Conservation (phyloP, 2,888 invertebrate species). For the Luperina nickerlii region DNA sequence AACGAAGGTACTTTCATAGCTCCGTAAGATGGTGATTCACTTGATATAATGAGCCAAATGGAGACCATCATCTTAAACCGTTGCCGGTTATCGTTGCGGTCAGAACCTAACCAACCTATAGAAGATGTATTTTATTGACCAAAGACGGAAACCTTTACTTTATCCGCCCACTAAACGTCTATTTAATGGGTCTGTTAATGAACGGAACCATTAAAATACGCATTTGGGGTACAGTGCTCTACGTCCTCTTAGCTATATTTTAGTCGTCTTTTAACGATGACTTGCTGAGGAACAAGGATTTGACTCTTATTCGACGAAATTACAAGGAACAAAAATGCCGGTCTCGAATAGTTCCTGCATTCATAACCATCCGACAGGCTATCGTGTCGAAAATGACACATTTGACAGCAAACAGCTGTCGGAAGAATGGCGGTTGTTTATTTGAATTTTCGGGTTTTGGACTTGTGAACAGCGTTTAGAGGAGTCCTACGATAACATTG, state of each 20-base stretch:
- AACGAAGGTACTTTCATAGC: slow-evolving; percentile 21
- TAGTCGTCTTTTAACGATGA: slow-evolving; percentile 9
- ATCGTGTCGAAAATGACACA: too few relatives aligned
- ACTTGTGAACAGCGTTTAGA: too few relatives aligned
- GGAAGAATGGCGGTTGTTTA: too few relatives aligned
- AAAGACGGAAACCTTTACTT: slow-evolving; percentile 27
- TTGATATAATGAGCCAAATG: slow-evolving; percentile 36
- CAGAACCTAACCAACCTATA: slow-evolving; percentile 19
- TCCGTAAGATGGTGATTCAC: slow-evolving; percentile 13
- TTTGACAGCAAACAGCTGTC: too few relatives aligned
- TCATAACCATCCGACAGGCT: too few relatives aligned
- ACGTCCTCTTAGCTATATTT: not conserved
- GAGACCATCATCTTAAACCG: slow-evolving; percentile 14
- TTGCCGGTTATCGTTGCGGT: slow-evolving; percentile 39
- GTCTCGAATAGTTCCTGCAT: not conserved
- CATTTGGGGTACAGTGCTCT: not conserved
- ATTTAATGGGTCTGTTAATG: slow-evolving; percentile 42
- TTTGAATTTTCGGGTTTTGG: too few relatives aligned
- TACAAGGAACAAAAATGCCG: too few relatives aligned
- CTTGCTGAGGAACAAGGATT: not conserved
- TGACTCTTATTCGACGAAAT: not conserved
- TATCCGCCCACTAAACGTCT: slow-evolving; percentile 36
- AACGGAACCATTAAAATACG: slow-evolving; percentile 35
- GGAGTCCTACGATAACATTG: too few relatives aligned
- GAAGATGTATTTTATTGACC: slow-evolving; percentile 21